Percentiles rank a stretch among this genome's conserved stretches.
Conservation (phyloP, 2,113 vertebrate genomes). For the Hoplias malabaricus region DNA sequence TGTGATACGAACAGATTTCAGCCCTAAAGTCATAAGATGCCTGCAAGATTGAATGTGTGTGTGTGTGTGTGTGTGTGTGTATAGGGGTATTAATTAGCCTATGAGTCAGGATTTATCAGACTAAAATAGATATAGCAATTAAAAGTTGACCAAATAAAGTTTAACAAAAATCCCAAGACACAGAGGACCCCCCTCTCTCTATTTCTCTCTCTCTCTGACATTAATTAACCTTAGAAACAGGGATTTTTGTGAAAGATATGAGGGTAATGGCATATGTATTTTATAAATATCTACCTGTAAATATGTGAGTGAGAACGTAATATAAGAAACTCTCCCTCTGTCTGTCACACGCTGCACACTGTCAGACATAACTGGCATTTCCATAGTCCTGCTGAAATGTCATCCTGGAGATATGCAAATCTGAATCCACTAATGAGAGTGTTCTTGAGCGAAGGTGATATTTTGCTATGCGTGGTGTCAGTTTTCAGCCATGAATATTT, state of each 20-base stretch:
- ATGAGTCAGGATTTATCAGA: neutral
- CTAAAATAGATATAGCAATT: slow-evolving; percentile 30
- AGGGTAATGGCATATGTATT: slow-evolving; percentile 6
- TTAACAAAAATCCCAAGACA: neutral
- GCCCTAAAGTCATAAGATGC: neutral
- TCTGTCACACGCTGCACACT: slow-evolving; percentile 2
- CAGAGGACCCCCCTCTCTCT: neutral
- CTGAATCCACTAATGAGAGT: slow-evolving; percentile 29
- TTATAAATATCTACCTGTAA: neutral
- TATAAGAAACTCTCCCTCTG: slow-evolving; percentile 3
- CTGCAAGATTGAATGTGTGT: neutral
- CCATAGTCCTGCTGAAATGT: slow-evolving; percentile 39
- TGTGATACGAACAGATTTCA: slow-evolving; percentile 4
- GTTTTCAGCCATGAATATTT: neutral
- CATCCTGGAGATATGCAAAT: slow-evolving; percentile 42
- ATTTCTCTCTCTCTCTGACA: neutral
- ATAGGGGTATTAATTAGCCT: neutral
- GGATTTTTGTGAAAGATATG: neutral
- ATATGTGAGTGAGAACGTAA: neutral
- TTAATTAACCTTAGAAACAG: slow-evolving; percentile 25
- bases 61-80: neutral
- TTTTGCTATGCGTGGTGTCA: neutral
- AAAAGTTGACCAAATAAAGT: neutral
- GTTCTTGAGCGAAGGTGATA: slow-evolving; percentile 9
- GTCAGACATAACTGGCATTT: slow-evolving; percentile 37